phyloP scores from a whole-genome alignment of 2,113 vertebrate genomes.

The Donacobius atricapilla region DNA sequence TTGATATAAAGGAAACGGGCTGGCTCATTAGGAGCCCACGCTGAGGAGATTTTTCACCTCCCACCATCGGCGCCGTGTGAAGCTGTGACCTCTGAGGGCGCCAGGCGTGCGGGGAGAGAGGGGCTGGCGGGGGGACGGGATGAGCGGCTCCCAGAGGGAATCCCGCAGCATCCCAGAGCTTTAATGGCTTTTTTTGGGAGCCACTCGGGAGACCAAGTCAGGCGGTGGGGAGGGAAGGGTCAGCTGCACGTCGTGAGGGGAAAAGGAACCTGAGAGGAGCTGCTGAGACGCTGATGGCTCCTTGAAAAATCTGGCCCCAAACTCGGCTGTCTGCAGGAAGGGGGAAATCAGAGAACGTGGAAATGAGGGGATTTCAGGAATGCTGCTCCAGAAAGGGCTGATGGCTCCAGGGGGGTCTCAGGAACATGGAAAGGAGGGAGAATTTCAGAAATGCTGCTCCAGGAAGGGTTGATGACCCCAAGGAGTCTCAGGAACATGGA shows the following conservation, averaged over 20 bases:
- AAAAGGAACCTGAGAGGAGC: background rate
- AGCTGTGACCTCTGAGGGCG: background rate
- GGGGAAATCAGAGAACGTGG: background rate
- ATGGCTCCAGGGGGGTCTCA: background rate
- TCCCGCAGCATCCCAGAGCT: background rate
- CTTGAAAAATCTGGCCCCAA: background rate
- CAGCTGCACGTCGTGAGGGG: background rate
- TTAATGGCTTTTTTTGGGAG: background rate
- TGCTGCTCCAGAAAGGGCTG: background rate
- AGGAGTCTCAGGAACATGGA: background rate
- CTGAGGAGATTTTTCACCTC: background rate
- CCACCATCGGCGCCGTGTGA: accelerated
- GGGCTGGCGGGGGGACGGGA: background rate
- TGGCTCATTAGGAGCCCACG: background rate
- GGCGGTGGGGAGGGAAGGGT: background rate
- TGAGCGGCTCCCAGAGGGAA: too few species aligned
- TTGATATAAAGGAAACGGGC: background rate
- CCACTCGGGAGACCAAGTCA: accelerated
- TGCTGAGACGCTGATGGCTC: background rate
- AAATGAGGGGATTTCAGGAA: too few species aligned
- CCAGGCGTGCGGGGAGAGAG: accelerated
- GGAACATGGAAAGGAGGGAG: too few species aligned
- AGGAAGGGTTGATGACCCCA: background rate
- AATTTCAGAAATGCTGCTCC: background rate
- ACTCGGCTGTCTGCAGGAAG: background rate